Conservation (phyloP, 2,797 vertebrate genomes). For the Diceros bicornis region DNA sequence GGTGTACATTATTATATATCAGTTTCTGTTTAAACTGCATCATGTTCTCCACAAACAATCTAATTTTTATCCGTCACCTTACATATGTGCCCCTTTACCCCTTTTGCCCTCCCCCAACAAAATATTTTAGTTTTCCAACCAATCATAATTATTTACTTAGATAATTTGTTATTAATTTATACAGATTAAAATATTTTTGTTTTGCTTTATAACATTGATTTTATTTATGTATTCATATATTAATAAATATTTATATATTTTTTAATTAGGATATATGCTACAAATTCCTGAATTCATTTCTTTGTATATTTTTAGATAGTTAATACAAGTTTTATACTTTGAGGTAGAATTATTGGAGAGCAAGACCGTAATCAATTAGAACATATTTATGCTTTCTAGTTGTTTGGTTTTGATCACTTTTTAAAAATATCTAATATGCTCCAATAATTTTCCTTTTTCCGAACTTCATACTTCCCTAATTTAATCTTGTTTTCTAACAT, state of each 20-base stretch:
- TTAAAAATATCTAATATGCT: neutral
- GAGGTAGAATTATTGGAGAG: neutral
- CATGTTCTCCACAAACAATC: too few species aligned
- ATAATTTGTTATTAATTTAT: neutral
- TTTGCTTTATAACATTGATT: neutral
- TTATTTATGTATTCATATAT: neutral
- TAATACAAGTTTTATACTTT: neutral
- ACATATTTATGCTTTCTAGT: neutral
- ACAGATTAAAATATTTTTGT: neutral
- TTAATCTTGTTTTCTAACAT: neutral
- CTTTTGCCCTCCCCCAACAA: too few species aligned
- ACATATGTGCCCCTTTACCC: too few species aligned
- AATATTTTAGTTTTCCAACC: neutral
- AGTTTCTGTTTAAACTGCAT: too few species aligned
- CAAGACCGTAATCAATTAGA: neutral
- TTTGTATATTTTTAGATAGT: neutral
- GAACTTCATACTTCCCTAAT: neutral
- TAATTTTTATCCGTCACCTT: too few species aligned
- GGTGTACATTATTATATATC: too few species aligned
- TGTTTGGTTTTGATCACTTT: neutral
- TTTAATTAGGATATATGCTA: neutral
- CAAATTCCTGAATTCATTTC: neutral
- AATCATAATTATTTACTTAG: neutral
- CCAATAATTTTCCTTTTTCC: neutral
- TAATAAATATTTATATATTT: neutral